These are phyloP conservation scores for Chondrilla cf. caribensis DNA, from an alignment of 37 sponge, comb jelly and placozoan species.

Conservation along the genomic window DNA sequence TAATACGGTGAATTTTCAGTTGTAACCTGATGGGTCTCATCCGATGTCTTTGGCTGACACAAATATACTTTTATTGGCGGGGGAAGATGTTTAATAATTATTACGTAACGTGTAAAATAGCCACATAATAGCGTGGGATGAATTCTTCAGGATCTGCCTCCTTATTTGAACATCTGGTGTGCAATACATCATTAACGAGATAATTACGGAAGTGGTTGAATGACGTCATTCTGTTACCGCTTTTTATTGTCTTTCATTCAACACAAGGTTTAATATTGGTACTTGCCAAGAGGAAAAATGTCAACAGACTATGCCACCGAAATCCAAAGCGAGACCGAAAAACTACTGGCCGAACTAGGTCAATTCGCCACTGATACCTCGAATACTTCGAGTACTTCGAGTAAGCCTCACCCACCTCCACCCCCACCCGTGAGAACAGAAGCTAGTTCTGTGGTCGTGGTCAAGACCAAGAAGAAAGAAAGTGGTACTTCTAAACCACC, in stretches of 20 bases:
- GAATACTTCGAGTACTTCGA: not conserved
- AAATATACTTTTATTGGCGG: too few species aligned
- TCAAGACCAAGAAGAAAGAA: constrained; percentile 15
- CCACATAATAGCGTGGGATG: too few species aligned
- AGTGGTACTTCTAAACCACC: constrained; percentile 46
- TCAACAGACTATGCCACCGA: constrained; percentile 8
- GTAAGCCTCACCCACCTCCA: constrained; percentile 2
- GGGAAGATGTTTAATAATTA: too few species aligned
- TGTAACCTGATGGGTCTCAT: too few species aligned
- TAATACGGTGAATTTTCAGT: too few species aligned
- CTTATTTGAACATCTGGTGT: too few species aligned
- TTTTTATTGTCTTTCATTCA: not conserved
- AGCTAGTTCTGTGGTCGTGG: constrained; percentile 13
- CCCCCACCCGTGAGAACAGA: constrained; percentile 22
- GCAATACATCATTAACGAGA: too few species aligned
- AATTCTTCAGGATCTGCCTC: too few species aligned
- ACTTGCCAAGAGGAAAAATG: not conserved
- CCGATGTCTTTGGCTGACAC: too few species aligned
- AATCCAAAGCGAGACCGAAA: constrained; percentile 52
- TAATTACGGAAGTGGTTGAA: not conserved
- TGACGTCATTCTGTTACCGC: not conserved
- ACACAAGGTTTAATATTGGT: not conserved
- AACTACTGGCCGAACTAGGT: constrained; percentile 69
- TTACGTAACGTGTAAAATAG: too few species aligned
- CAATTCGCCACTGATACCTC: constrained; percentile 3